Percentiles rank a stretch among this genome's conserved stretches.
Conservation (phyloP, 2,113 vertebrate genomes). For the Psilopogon haemacephalus region DNA sequence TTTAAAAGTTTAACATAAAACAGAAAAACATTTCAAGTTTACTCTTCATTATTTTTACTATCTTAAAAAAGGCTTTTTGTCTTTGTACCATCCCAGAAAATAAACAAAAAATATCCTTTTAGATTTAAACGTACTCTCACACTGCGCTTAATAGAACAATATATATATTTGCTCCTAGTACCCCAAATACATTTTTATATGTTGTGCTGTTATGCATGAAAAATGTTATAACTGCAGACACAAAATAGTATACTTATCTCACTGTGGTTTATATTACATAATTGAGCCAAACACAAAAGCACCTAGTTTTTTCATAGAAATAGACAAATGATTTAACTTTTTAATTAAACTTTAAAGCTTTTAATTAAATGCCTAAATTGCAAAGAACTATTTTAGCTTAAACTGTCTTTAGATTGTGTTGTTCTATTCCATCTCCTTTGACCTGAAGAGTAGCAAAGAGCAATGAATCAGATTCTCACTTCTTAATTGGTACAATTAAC, state of each 20-base stretch:
- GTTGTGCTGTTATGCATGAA: slow-evolving; percentile 43
- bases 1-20: not conserved
- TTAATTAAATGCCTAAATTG: slow-evolving; percentile 79
- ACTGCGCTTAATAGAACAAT: slow-evolving; percentile 58
- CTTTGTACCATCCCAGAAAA: slow-evolving; percentile 1
- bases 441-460: slow-evolving; percentile 64
- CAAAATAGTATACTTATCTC: slow-evolving; percentile 56
- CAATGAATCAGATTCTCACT: slow-evolving; percentile 60
- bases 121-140: slow-evolving; percentile 54
- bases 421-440: slow-evolving; percentile 55
- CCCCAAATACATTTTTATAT: slow-evolving; percentile 61
- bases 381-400: slow-evolving; percentile 69
- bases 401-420: slow-evolving; percentile 72
- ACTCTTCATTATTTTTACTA: not conserved
- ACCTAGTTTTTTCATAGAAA: slow-evolving; percentile 19
- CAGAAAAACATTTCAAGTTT: not conserved
- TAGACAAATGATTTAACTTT: slow-evolving; percentile 79
- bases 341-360: slow-evolving; percentile 81
- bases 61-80: not conserved
- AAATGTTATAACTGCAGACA: slow-evolving; percentile 50
- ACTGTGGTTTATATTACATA: slow-evolving; percentile 64
- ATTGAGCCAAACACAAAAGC: slow-evolving; percentile 61
- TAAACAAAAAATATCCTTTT: slow-evolving; percentile 42
- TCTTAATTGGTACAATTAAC: slow-evolving; percentile 69
- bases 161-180: slow-evolving; percentile 62